These are phyloP conservation scores for Cataglyphis rosenhaueri DNA, from an alignment of 2,888 invertebrate genomes.

Conservation along the genomic window DNA sequence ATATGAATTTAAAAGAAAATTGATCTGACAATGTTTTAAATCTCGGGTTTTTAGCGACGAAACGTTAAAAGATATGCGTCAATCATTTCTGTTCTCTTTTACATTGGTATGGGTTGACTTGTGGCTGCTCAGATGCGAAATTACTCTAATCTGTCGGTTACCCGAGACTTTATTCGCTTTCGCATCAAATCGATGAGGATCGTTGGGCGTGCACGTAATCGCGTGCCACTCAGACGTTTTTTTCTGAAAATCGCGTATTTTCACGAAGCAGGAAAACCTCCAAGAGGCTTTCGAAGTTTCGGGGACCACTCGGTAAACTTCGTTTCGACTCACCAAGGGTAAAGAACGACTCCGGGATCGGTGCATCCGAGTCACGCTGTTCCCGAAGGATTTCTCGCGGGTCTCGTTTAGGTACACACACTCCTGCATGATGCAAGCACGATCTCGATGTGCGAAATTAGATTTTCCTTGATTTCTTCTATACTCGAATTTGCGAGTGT, in stretches of 20 bases:
- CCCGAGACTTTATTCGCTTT: neutral
- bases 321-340: slow-evolving; percentile 60
- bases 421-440: slow-evolving; percentile 4
- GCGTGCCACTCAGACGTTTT: slow-evolving; percentile 38
- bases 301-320: slow-evolving; percentile 70
- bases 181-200: slow-evolving; percentile 22
- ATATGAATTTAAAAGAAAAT: neutral
- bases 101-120: neutral
- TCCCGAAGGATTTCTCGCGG: slow-evolving; percentile 58
- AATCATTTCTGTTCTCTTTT: neutral
- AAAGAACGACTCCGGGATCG: slow-evolving; percentile 65
- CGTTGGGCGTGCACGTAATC: slow-evolving; percentile 38
- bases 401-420: slow-evolving; percentile 43
- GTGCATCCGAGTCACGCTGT: slow-evolving; percentile 69
- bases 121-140: slow-evolving; percentile 26
- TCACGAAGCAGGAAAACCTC: slow-evolving; percentile 12
- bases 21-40: neutral
- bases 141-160: slow-evolving; percentile 28
- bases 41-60: neutral
- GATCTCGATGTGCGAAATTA: slow-evolving; percentile 45
- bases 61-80: neutral
- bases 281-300: slow-evolving; percentile 61
- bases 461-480: slow-evolving; percentile 47
- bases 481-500: slow-evolving; percentile 8
- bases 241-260: slow-evolving; percentile 22